Evolutionary conservation across 1,140 invertebrate species (phyloP).

Genomic region (Drosophila burlai): DNA sequence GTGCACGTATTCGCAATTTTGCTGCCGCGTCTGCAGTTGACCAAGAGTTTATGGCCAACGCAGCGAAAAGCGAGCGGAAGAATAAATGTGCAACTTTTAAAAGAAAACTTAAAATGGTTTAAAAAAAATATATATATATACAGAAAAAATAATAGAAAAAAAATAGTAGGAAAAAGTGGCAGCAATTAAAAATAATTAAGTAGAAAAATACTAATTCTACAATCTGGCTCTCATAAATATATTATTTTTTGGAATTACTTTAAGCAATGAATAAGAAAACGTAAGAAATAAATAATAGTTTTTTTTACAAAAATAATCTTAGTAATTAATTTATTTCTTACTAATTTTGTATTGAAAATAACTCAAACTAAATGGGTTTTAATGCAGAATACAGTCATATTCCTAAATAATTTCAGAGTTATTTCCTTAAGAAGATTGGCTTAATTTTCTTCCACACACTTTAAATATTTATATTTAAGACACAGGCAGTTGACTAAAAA

Average conservation of each 20-base stretch:
- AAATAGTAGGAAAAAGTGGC: not conserved
- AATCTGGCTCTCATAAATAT: too few species aligned
- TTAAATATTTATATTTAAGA: conserved; percentile 4
- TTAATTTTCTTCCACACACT: not conserved
- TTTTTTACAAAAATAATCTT: too few species aligned
- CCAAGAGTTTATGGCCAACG: conserved; percentile 16
- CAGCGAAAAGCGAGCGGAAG: conserved; percentile 10
- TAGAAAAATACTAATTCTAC: not conserved
- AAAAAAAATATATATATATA: not conserved
- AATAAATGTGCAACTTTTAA: not conserved
- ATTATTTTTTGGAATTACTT: too few species aligned
- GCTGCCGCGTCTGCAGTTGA: conserved; percentile 34
- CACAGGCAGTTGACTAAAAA: not conserved
- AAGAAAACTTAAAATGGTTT: not conserved
- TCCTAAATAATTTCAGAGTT: too few species aligned
- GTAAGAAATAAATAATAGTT: too few species aligned
- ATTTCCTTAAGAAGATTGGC: too few species aligned
- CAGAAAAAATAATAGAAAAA: not conserved
- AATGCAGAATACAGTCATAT: too few species aligned
- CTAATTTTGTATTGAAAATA: too few species aligned
- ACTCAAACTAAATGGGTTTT: too few species aligned
- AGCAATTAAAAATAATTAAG: not conserved
- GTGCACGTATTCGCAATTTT: conserved; percentile 22
- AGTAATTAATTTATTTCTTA: too few species aligned
- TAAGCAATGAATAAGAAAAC: too few species aligned